Percentiles rank a stretch among this genome's conserved stretches.
Evolutionary conservation across 1,140 invertebrate genomes (phyloP).

Genomic region (Tyrophagus putrescentiae): DNA sequence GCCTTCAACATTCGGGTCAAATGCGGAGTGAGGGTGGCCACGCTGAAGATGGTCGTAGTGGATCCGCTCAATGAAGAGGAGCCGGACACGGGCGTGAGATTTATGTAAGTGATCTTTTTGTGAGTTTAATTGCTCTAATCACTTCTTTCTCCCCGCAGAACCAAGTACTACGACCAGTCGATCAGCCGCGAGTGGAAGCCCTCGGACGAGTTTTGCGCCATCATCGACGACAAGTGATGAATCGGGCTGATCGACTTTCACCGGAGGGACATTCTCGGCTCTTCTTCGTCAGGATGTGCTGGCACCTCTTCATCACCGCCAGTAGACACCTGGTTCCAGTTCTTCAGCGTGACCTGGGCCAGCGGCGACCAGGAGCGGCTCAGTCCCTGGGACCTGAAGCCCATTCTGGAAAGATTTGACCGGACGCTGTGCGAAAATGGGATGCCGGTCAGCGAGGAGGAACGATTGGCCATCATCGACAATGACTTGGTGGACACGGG

Average conservation of each 20-base stretch:
- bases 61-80: constrained; percentile 49
- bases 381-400: constrained; percentile 94
- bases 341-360: constrained; percentile 79
- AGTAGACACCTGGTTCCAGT: constrained; percentile 60
- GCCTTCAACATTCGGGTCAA: constrained; percentile 85
- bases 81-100: constrained; percentile 55
- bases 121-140: too few species aligned
- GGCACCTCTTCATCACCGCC: too few species aligned
- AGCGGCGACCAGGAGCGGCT: constrained; percentile 77
- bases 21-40: constrained; percentile 51
- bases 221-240: constrained; percentile 96
- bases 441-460: constrained; percentile 60
- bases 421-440: constrained; percentile 58
- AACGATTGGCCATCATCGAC: constrained; percentile 61
- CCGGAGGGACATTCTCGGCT: too few species aligned
- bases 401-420: constrained; percentile 62
- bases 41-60: constrained; percentile 66
- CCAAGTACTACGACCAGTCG: constrained; percentile 73
- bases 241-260: constrained; percentile 60
- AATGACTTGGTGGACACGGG: constrained; percentile 87
- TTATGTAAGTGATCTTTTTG: too few species aligned
- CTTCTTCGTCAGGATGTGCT: too few species aligned
- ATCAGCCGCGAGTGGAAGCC: constrained; percentile 57
- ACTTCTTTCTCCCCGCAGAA: too few species aligned
- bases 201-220: constrained; percentile 62